These are phyloP conservation scores for Eciton burchellii DNA, from an alignment of 1,140 invertebrate genomes.

Conservation along the genomic window DNA sequence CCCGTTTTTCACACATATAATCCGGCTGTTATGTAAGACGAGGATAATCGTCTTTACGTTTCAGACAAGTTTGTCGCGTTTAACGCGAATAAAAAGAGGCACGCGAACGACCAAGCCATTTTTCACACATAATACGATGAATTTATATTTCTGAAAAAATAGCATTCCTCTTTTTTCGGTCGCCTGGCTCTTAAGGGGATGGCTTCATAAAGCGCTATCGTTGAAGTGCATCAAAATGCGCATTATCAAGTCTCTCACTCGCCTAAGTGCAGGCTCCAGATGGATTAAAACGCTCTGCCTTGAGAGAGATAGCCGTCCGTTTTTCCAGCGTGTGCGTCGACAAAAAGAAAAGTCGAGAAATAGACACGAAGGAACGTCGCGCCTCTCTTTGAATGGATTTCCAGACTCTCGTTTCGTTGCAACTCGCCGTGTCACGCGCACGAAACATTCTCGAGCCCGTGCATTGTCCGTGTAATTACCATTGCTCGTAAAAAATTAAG, in stretches of 20 bases:
- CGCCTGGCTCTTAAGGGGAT: not conserved
- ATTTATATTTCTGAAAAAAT: not conserved
- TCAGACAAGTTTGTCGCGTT: not conserved
- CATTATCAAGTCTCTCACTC: slow-evolving; percentile 8
- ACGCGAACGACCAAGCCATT: not conserved
- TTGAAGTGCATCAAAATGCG: slow-evolving; percentile 22
- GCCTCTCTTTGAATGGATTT: slow-evolving; percentile 23
- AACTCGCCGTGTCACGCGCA: slow-evolving; percentile 2
- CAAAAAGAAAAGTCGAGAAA: slow-evolving; percentile 22
- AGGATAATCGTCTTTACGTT: not conserved
- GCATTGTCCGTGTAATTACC: slow-evolving; percentile 29
- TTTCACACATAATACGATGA: not conserved
- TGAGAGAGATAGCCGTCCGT: not conserved
- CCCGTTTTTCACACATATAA: slow-evolving; percentile 23
- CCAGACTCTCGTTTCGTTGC: not conserved
- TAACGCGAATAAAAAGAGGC: not conserved
- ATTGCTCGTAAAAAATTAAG: not conserved
- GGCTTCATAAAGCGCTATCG: not conserved
- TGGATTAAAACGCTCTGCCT: slow-evolving; percentile 34
- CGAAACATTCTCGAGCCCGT: not conserved
- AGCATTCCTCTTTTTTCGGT: not conserved
- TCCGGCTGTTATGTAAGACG: not conserved
- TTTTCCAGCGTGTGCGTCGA: not conserved
- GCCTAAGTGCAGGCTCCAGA: not conserved
- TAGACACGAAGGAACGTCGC: slow-evolving; percentile 21